Evolutionary conservation across 2,888 invertebrate species (phyloP).

Genomic region (Ennomos erosarius): DNA sequence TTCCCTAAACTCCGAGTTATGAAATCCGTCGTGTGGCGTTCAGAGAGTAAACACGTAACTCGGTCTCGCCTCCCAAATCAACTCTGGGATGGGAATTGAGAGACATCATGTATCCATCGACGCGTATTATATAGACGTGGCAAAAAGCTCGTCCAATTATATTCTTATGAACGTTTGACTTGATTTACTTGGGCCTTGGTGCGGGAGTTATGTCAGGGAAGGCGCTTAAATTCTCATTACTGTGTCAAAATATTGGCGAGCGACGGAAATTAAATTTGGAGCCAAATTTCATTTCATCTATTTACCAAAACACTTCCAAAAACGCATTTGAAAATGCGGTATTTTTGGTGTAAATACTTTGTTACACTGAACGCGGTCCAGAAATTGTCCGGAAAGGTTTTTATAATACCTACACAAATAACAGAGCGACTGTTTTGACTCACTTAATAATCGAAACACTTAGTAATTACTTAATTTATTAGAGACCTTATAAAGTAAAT

Average conservation of each 20-base stretch:
- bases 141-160: conserved; percentile 54
- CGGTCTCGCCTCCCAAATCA: conserved; percentile 16
- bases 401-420: too few relatives aligned
- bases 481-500: too few relatives aligned
- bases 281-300: conserved; percentile 24
- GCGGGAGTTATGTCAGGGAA: conserved; percentile 49
- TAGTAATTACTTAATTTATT: too few relatives aligned
- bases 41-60: conserved; percentile 19
- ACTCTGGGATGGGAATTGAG: conserved; percentile 20
- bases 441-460: too few relatives aligned
- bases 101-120: conserved; percentile 25
- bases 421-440: too few relatives aligned
- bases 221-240: conserved; percentile 48
- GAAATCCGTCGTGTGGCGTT: conserved; percentile 12
- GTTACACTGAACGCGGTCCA: not conserved
- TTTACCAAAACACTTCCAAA: conserved; percentile 3
- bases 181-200: conserved; percentile 50
- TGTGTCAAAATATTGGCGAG: conserved; percentile 47
- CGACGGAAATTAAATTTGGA: conserved; percentile 42
- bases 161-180: conserved; percentile 56
- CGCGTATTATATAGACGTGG: conserved; percentile 18
- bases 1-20: conserved; percentile 8
- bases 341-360: conserved; percentile 1
- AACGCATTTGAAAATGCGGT: conserved; percentile 10
- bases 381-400: not conserved